phyloP scores from a whole-genome alignment of 2,797 vertebrate genomes.

The Gymnopithys bicolor region DNA sequence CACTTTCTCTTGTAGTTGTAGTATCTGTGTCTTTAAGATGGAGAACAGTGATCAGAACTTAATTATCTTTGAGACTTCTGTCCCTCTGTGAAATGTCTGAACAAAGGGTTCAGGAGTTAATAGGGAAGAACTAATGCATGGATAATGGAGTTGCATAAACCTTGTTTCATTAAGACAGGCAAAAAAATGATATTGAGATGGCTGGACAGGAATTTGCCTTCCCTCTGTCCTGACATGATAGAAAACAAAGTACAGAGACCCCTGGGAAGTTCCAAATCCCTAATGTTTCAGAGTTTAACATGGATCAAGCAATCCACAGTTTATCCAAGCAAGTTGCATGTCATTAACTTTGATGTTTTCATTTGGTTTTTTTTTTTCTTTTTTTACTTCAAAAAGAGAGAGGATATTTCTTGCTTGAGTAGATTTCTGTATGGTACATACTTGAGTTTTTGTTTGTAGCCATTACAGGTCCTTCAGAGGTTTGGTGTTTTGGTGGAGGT shows the following conservation, averaged over 20 bases:
- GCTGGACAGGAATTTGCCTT: neutral
- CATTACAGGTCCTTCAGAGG: neutral
- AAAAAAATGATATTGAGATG: neutral
- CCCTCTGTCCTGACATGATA: neutral
- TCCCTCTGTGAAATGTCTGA: conserved; percentile 31
- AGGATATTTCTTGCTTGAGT: neutral
- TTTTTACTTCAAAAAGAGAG: neutral
- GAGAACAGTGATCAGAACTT: neutral
- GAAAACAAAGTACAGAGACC: neutral
- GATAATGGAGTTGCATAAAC: conserved; percentile 18
- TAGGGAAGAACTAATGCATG: conserved; percentile 26
- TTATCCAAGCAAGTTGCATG: neutral
- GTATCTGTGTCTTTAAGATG: neutral
- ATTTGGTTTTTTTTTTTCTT: rapidly evolving
- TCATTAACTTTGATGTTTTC: neutral
- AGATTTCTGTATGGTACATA: neutral
- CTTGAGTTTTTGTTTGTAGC: neutral
- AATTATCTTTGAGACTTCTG: conserved; percentile 57
- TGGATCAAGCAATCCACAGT: neutral
- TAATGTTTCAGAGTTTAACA: neutral
- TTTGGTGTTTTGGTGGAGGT: rapidly evolving
- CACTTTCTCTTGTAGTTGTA: neutral
- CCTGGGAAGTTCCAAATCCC: neutral
- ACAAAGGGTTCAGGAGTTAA: conserved; percentile 25
- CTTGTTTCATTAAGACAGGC: neutral